phyloP scores from a whole-genome alignment of 2,113 vertebrate species.

The Sturnus vulgaris region DNA sequence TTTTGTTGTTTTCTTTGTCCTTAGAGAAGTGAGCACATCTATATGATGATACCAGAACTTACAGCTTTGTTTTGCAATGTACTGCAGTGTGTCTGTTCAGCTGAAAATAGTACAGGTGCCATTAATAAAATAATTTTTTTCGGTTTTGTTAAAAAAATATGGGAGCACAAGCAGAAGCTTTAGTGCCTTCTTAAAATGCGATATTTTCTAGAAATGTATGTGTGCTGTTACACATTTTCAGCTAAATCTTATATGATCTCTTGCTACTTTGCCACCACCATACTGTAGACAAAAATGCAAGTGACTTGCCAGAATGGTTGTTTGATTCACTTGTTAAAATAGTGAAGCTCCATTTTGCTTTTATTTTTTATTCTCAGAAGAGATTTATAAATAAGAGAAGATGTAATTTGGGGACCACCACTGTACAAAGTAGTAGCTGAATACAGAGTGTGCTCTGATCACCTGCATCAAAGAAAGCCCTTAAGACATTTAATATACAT shows the following conservation, averaged over 20 bases:
- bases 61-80: constrained; percentile 57
- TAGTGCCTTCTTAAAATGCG: constrained; percentile 78
- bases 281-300: constrained; percentile 30
- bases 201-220: constrained; percentile 69
- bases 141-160: neutral
- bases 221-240: constrained; percentile 51
- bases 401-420: constrained; percentile 63
- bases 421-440: constrained; percentile 50
- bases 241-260: constrained; percentile 18
- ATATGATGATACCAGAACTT: constrained; percentile 43
- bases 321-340: constrained; percentile 30
- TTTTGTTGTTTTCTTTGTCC: neutral
- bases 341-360: constrained; percentile 14
- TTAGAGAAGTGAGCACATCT: constrained; percentile 58
- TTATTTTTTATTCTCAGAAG: constrained; percentile 14
- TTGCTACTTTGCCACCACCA: constrained; percentile 39
- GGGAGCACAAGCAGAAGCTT: constrained; percentile 80
- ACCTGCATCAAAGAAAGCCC: constrained; percentile 36
- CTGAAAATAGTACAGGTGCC: constrained; percentile 66
- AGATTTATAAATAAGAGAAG: constrained; percentile 28
- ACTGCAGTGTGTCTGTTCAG: constrained; percentile 66
- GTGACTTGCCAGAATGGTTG: constrained; percentile 14
- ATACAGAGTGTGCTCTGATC: constrained; percentile 46
- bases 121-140: constrained; percentile 38
- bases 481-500: constrained; percentile 23